phyloP scores from a whole-genome alignment of 2,888 invertebrate species.

The Phortica okadai region DNA sequence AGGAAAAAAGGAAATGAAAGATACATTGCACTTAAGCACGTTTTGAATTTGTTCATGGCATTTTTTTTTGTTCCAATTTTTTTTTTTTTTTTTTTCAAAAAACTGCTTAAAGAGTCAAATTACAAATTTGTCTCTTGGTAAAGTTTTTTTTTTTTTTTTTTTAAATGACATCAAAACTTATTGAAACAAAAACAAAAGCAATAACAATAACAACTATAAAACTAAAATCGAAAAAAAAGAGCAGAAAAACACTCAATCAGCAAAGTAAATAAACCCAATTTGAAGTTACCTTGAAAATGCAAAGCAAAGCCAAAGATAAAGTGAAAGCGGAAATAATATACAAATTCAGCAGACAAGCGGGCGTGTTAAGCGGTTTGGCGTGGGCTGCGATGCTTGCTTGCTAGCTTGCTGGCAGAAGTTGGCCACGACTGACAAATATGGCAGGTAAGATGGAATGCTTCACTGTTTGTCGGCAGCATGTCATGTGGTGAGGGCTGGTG shows the following conservation, averaged over 20 bases:
- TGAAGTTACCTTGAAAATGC: not conserved
- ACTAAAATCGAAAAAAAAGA: not conserved
- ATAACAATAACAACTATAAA: not conserved
- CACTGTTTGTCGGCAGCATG: not conserved
- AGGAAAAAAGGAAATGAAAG: no score
- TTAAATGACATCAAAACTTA: no score
- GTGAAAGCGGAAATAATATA: conserved; percentile 21
- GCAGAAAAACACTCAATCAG: not conserved
- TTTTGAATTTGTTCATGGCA: no score
- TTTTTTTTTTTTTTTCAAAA: no score
- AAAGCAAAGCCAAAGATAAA: conserved; percentile 10
- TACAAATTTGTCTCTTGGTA: no score
- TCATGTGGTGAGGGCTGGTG: not conserved
- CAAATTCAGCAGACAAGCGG: conserved; percentile 8
- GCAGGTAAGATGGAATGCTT: not conserved
- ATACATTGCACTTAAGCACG: no score
- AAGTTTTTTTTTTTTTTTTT: no score
- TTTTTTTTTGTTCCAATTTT: no score
- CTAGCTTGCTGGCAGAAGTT: no score
- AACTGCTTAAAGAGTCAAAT: no score
- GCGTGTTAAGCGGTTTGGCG: not conserved
- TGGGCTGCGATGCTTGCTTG: no score
- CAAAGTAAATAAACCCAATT: not conserved
- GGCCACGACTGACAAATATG: not conserved
- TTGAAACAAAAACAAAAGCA: not conserved